Percentiles rank a stretch among this genome's conserved stretches.
Conservation (phyloP, 2,888 invertebrate species). For the Eupithecia dodoneata region DNA sequence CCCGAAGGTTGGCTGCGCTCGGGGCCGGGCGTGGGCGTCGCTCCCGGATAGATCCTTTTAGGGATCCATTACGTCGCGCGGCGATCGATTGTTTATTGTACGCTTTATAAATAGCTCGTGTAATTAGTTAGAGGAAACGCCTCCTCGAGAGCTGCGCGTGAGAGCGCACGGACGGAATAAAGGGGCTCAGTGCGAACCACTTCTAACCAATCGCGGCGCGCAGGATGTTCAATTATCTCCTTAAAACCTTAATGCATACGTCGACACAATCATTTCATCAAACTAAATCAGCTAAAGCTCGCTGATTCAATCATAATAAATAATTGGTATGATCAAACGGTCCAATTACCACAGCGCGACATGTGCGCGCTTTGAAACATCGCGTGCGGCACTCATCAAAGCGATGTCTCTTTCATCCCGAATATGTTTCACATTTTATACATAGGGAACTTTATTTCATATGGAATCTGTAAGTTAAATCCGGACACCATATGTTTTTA, state of each 20-base stretch:
- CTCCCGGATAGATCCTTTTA: conserved; percentile 52
- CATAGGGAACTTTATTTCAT: not conserved
- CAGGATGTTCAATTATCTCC: conserved; percentile 84
- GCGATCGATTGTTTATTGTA: conserved; percentile 70
- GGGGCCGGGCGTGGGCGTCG: conserved; percentile 43
- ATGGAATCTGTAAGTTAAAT: not conserved
- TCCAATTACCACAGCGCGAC: conserved; percentile 59
- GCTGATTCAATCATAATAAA: conserved; percentile 70
- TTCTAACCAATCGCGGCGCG: conserved; percentile 73
- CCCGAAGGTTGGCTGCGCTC: conserved; percentile 46
- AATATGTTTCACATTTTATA: conserved; percentile 28
- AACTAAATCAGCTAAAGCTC: conserved; percentile 76
- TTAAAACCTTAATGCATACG: conserved; percentile 79
- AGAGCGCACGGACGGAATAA: conserved; percentile 58
- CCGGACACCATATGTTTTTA: not conserved
- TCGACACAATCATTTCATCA: conserved; percentile 83
- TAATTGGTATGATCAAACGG: conserved; percentile 74
- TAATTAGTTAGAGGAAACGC: conserved; percentile 83
- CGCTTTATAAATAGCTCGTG: conserved; percentile 79
- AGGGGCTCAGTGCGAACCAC: conserved; percentile 69
- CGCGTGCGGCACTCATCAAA: conserved; percentile 38
- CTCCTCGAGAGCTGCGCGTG: conserved; percentile 69
- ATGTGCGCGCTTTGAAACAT: conserved; percentile 43
- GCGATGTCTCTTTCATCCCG: conserved; percentile 37
- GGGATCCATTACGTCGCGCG: conserved; percentile 61